Conservation (phyloP, 2,888 invertebrate species). For the Periphyllus acericola region DNA sequence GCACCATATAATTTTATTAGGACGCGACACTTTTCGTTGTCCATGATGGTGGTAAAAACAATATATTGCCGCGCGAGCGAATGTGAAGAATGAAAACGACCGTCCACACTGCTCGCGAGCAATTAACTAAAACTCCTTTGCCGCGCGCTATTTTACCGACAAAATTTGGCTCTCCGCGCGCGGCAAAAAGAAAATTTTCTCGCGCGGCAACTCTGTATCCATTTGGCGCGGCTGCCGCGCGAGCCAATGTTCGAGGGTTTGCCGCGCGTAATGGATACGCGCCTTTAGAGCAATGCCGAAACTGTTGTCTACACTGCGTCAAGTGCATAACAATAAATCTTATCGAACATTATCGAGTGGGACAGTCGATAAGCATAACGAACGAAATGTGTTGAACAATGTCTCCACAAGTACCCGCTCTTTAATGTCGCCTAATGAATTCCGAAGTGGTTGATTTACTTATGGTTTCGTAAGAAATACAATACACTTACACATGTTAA, state of each 20-base stretch:
- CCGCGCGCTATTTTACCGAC: slow-evolving; percentile 1
- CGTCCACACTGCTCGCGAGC: slow-evolving; percentile 2
- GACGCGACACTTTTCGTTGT: no score
- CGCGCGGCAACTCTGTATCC: not conserved
- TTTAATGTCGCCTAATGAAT: not conserved
- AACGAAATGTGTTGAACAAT: not conserved
- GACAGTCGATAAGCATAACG: not conserved
- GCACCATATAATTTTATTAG: no score
- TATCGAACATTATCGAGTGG: not conserved
- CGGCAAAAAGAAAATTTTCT: not conserved
- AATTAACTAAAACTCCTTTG: no score
- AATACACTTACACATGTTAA: not conserved
- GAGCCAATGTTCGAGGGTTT: no score
- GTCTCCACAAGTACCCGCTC: not conserved
- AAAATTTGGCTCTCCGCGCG: not conserved
- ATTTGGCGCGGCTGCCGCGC: no score
- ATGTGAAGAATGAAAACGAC: not conserved
- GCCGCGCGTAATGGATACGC: no score
- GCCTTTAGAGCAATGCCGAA: not conserved
- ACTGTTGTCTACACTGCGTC: not conserved
- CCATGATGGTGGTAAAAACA: no score
- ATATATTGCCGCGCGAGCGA: not conserved
- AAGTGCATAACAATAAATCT: not conserved
- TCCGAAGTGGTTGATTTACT: not conserved
- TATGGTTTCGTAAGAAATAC: not conserved